Conservation (phyloP, 2,797 vertebrate genomes). For the Chaunax sp. region DNA sequence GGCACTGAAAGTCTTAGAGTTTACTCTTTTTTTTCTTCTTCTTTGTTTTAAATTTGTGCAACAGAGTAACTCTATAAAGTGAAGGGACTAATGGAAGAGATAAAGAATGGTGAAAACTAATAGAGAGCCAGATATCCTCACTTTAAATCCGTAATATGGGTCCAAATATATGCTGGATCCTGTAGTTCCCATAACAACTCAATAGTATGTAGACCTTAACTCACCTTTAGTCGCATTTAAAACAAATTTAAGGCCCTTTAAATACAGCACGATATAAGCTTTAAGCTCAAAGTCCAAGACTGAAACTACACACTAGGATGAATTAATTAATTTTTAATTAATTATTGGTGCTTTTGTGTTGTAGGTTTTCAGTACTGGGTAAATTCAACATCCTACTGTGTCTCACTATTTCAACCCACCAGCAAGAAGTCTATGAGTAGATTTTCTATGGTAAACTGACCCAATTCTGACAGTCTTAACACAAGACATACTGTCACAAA, state of each 20-base stretch:
- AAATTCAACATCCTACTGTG: slow-evolving; percentile 37
- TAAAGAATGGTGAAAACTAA: not conserved
- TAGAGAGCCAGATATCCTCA: no score
- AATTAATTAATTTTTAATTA: not conserved
- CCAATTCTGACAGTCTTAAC: slow-evolving; percentile 73
- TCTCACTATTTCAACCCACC: slow-evolving; percentile 39
- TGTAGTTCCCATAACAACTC: not conserved
- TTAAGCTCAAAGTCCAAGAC: not conserved
- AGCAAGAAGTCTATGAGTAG: slow-evolving; percentile 37
- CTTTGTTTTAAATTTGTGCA: not conserved
- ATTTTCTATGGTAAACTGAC: slow-evolving; percentile 67
- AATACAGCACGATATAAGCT: no score
- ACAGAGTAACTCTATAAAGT: not conserved
- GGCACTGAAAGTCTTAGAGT: not conserved
- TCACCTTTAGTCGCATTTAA: not conserved
- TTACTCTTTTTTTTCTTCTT: not conserved
- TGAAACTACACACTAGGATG: not conserved
- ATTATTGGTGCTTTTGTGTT: slow-evolving; percentile 18
- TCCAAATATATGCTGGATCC: not conserved
- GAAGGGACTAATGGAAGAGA: not conserved
- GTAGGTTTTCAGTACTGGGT: slow-evolving; percentile 4
- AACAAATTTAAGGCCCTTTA: not conserved
- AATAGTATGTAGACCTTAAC: not conserved
- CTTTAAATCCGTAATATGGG: not conserved
- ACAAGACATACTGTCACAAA: slow-evolving; percentile 58